Conservation (phyloP, 2,113 vertebrate species). For the Promerops cafer region DNA sequence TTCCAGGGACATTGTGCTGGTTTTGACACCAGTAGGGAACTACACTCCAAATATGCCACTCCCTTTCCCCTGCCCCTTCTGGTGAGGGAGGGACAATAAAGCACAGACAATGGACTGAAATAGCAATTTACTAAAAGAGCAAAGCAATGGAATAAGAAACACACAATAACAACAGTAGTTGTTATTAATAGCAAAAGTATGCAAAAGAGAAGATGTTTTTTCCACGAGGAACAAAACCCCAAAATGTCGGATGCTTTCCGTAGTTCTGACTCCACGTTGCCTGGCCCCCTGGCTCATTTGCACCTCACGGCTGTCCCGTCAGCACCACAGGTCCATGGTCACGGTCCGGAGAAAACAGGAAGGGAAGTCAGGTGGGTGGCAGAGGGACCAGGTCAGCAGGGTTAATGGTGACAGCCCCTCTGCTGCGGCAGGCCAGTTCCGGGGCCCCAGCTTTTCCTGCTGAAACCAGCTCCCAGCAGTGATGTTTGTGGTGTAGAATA, state of each 20-base stretch:
- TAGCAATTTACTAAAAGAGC: not conserved
- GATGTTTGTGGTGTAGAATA: not conserved
- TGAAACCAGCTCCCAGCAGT: not conserved
- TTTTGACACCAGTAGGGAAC: not conserved
- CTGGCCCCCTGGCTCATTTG: too few relatives aligned
- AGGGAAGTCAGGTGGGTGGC: not conserved
- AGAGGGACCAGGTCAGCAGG: not conserved
- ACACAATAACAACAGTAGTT: not conserved
- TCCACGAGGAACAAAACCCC: not conserved
- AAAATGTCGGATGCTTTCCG: not conserved
- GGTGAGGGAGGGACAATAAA: not conserved
- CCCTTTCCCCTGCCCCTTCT: not conserved
- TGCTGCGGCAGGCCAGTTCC: not conserved
- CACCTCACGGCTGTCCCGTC: not conserved
- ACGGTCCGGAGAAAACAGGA: not conserved
- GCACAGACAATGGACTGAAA: not conserved
- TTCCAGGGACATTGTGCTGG: not conserved
- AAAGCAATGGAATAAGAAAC: not conserved
- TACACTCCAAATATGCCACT: fast-evolving
- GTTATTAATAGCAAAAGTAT: not conserved
- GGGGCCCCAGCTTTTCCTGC: fast-evolving
- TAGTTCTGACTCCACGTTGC: not conserved
- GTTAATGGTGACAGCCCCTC: not conserved
- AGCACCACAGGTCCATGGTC: not conserved
- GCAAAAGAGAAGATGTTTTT: not conserved